Percentiles rank a stretch among this genome's conserved stretches.
Conservation (phyloP, 1,140 invertebrate species). For the Lepidurus arcticus region DNA sequence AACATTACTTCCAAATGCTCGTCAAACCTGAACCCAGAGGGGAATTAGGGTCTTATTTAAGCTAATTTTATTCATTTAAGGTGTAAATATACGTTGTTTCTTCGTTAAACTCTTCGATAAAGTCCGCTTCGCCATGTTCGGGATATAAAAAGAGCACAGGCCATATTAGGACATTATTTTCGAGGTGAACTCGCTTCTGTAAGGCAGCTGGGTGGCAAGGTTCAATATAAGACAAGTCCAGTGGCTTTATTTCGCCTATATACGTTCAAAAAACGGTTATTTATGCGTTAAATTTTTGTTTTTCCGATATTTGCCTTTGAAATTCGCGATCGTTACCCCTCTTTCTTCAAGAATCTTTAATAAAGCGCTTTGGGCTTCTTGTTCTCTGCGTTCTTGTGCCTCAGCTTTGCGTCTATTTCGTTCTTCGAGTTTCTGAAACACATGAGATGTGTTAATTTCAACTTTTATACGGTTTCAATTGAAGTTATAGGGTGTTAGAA, state of each 20-base stretch:
- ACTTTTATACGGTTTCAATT: slow-evolving; percentile 6
- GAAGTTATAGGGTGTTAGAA: slow-evolving; percentile 39
- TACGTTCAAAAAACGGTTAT: background rate
- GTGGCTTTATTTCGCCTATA: slow-evolving; percentile 1
- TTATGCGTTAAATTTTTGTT: slow-evolving; percentile 35
- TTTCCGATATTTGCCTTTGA: slow-evolving; percentile 38
- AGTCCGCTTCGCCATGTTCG: slow-evolving; percentile 64
- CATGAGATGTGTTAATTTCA: background rate
- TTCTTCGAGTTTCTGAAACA: slow-evolving; percentile 51
- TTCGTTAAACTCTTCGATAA: slow-evolving; percentile 67
- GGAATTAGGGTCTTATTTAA: slow-evolving; percentile 24
- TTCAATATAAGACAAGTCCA: slow-evolving; percentile 50
- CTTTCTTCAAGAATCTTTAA: slow-evolving; percentile 51
- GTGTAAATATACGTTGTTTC: slow-evolving; percentile 53
- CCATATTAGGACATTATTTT: slow-evolving; percentile 61
- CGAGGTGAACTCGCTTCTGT: slow-evolving; percentile 35
- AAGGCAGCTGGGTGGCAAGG: slow-evolving; percentile 55
- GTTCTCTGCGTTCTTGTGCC: slow-evolving; percentile 37
- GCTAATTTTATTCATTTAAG: background rate
- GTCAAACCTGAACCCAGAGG: slow-evolving; percentile 53
- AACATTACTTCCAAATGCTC: slow-evolving; percentile 71
- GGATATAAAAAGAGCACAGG: slow-evolving; percentile 79
- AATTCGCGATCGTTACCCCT: slow-evolving; percentile 46
- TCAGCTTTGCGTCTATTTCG: slow-evolving; percentile 56
- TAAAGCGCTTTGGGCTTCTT: slow-evolving; percentile 52